phyloP scores from a whole-genome alignment of 1,140 invertebrate species.

The Condylostylus longicornis region DNA sequence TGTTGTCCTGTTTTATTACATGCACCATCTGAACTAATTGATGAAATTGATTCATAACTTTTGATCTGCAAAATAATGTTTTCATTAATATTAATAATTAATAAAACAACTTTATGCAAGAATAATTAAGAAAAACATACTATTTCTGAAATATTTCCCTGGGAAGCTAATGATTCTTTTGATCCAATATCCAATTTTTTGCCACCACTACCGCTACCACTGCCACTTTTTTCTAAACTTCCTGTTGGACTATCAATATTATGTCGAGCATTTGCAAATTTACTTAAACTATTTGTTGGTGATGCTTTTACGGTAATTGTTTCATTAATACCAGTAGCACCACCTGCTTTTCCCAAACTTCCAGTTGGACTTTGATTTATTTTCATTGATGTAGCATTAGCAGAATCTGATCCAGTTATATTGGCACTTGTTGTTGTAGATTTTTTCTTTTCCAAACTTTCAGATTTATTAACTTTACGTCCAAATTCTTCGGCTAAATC shows the following conservation, averaged over 20 bases:
- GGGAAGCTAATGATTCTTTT: conserved; percentile 28
- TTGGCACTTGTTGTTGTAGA: conserved; percentile 7
- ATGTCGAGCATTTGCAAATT: conserved; percentile 10
- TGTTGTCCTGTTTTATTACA: conserved; percentile 19
- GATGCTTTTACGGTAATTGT: conserved; percentile 14
- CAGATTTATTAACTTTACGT: conserved; percentile 23
- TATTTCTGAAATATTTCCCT: conserved; percentile 28
- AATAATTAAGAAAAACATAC: conserved; percentile 10
- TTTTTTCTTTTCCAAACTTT: conserved; percentile 25
- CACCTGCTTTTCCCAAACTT: conserved; percentile 11
- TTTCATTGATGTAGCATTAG: background rate
- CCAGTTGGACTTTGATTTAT: conserved; percentile 11
- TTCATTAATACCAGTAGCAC: conserved; percentile 7
- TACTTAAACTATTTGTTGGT: conserved; percentile 23
- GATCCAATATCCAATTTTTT: conserved; percentile 16
- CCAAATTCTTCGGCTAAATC: conserved; percentile 29
- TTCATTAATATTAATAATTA: background rate
- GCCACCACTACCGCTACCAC: background rate
- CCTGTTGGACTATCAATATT: conserved; percentile 17
- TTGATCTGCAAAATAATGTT: conserved; percentile 35
- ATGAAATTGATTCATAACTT: conserved; percentile 45
- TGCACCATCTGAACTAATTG: conserved; percentile 34
- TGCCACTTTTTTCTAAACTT: conserved; percentile 20
- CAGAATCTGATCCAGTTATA: background rate
- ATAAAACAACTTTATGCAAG: background rate